Evolutionary conservation across 2,888 invertebrate species (phyloP).

Genomic region (Nymphalis polychloros): DNA sequence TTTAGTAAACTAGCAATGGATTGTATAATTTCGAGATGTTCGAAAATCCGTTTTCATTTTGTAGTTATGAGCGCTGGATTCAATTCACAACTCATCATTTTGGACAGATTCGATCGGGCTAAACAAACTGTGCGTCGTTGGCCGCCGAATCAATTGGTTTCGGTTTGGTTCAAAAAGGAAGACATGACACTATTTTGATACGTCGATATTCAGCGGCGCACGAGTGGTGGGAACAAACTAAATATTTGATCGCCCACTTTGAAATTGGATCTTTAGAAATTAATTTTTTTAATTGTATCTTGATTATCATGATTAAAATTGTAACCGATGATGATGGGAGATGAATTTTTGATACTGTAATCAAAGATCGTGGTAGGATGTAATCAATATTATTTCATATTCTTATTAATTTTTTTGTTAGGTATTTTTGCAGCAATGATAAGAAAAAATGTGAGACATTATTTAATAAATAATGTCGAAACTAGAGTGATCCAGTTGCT

Average conservation of each 20-base stretch:
- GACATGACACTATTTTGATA: constrained; percentile 43
- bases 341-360: not conserved
- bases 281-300: constrained; percentile 27
- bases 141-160: constrained; percentile 71
- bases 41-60: constrained; percentile 19
- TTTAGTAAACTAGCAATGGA: constrained; percentile 45
- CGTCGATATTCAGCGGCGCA: constrained; percentile 39
- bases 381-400: no score
- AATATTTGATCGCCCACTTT: constrained; percentile 34
- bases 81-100: constrained; percentile 76
- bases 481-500: no score
- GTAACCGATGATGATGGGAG: not conserved
- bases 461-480: no score
- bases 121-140: constrained; percentile 72
- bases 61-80: constrained; percentile 52
- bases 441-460: no score
- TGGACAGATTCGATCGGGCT: constrained; percentile 66
- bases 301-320: constrained; percentile 8
- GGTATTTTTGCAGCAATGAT: no score
- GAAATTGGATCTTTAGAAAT: constrained; percentile 34
- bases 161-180: constrained; percentile 54
- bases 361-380: no score
- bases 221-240: constrained; percentile 48
- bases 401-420: no score
- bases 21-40: not conserved